Evolutionary conservation across 2,113 vertebrate genomes (phyloP), one percentile per base, ranked within the genome.

Genomic region (Phasianus colchicus): DNA sequence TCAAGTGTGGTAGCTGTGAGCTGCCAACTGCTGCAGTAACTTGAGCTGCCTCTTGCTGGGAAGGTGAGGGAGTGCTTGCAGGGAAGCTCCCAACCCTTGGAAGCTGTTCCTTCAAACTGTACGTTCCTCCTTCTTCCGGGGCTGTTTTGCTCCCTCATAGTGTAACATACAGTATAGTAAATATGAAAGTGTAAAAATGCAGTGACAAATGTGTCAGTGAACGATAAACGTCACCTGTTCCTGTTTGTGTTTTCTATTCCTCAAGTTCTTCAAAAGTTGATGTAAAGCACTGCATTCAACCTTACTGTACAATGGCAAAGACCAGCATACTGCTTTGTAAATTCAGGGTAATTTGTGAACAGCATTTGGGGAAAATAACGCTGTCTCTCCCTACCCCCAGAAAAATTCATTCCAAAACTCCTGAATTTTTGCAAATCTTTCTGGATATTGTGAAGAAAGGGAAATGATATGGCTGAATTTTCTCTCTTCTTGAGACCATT

Each of bases 111-210:
- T 79, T 55, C 54, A 58, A 58, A 34, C 36, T 40, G 18, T 40
- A 58, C n/a, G 6, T 4, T 34, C n/a, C 52, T 72, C 32, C 54
- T 83, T 76, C 92, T 73, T 76, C 57, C 67, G 22, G 30, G 73
- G 48, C 63, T 57, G 45, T 16, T 61, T 29, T 66, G 16, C 32
- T 47, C 5, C 76, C 66, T 63, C 36, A 0, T 6, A 14, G 6
- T 17, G 12, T 10, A 24, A 24, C 0, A 0, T 14, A 29, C 17
- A 27, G 11, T 18, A 2, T 27, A 16, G 52, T 17, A 45, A 70
- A 36, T 38, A 1, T 19, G 70, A 77, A 50, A 25, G 22, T 38
- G 6, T 42, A 38, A 16, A 8, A 24, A 36, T 17, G 2, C 19
- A 18, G 42, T 32, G 40, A 5, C 54, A 81, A 42, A 43, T 72